Conservation (phyloP, 2,888 invertebrate genomes). For the Leucoma salicis region DNA sequence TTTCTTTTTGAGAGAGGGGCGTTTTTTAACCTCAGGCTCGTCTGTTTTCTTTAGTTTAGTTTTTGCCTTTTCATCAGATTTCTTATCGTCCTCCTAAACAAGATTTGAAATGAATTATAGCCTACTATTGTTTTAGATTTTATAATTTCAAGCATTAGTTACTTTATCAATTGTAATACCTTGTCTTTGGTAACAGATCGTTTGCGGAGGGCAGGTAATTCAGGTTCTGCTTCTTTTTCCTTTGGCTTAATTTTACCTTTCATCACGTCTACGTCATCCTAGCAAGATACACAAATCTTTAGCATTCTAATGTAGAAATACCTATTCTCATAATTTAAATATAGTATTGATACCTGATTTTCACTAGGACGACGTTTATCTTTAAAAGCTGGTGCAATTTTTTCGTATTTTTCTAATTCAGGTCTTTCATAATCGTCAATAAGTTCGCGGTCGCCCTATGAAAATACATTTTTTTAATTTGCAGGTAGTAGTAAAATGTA, state of each 20-base stretch:
- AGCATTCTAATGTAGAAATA: not conserved
- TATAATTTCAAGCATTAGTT: not conserved
- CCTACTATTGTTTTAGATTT: constrained; percentile 1
- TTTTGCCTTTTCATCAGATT: constrained; percentile 73
- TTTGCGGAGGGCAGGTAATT: constrained; percentile 67
- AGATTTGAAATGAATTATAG: constrained; percentile 12
- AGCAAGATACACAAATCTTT: constrained; percentile 30
- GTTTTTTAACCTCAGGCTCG: constrained; percentile 66
- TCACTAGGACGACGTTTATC: constrained; percentile 68
- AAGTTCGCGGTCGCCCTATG: constrained; percentile 71
- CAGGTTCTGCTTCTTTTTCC: constrained; percentile 68
- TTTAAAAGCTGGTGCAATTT: constrained; percentile 67
- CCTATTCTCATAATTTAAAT: not conserved
- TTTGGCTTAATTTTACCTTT: constrained; percentile 76
- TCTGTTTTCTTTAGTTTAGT: constrained; percentile 65
- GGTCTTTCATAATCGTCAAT: constrained; percentile 88
- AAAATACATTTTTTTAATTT: constrained; percentile 20
- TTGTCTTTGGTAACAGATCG: constrained; percentile 70
- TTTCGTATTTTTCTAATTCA: constrained; percentile 86
- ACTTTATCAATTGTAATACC: constrained; percentile 46
- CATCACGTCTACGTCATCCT: constrained; percentile 73
- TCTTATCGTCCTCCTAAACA: constrained; percentile 70
- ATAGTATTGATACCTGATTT: constrained; percentile 54
- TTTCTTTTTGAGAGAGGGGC: constrained; percentile 71
- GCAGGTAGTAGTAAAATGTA: not conserved